Evolutionary conservation across 2,113 vertebrate species (phyloP).

Genomic region (Chaenogobius annularis): DNA sequence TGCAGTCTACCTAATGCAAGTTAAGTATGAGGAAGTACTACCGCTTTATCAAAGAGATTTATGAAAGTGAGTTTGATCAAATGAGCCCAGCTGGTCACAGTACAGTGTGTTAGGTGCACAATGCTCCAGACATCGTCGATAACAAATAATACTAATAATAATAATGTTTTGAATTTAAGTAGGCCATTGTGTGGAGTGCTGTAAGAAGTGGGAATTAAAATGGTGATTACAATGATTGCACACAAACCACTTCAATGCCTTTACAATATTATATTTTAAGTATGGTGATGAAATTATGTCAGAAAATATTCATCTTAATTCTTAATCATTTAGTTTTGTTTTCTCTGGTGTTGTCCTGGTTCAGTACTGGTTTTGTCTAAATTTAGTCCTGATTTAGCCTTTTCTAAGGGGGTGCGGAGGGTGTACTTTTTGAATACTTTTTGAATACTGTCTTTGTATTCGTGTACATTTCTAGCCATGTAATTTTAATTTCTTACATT

Average conservation of each 20-base stretch:
- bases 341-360: not conserved
- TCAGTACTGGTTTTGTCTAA: too few species aligned
- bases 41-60: not conserved
- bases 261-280: not conserved
- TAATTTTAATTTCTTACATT: too few species aligned
- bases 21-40: not conserved
- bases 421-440: too few species aligned
- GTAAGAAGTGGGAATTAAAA: not conserved
- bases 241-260: not conserved
- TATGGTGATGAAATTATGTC: not conserved
- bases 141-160: not conserved
- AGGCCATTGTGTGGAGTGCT: not conserved
- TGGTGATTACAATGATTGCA: not conserved
- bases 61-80: not conserved
- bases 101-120: not conserved
- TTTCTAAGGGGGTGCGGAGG: too few species aligned
- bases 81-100: constrained; percentile 1
- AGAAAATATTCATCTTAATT: not conserved
- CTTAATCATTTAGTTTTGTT: not conserved
- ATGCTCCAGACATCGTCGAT: not conserved
- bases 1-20: not conserved
- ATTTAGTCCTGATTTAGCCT: not conserved
- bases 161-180: not conserved
- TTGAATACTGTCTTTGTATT: too few species aligned
- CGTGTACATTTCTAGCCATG: too few species aligned